A percentile compares a stretch with the other conserved stretches of the same genome.
Evolutionary conservation across 2,113 vertebrate species (phyloP).

Genomic region (Miniopterus natalensis): DNA sequence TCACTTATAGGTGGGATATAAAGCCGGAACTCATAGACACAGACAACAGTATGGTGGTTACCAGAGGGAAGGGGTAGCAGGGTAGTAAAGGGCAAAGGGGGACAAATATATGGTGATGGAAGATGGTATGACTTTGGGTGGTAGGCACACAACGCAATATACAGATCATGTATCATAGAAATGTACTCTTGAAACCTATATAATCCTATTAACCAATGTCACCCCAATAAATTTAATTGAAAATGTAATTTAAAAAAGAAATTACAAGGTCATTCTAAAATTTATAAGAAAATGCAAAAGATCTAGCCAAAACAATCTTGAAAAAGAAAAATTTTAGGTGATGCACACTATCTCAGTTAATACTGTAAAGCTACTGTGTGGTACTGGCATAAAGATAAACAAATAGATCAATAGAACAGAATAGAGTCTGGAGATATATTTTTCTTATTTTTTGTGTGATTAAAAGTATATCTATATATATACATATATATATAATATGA

Average conservation of each 20-base stretch:
- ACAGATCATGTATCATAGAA: not conserved
- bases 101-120: not conserved
- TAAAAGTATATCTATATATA: not conserved
- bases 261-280: conserved; percentile 28
- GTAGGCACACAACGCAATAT: not conserved
- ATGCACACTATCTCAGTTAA: not conserved
- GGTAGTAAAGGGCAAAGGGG: not conserved
- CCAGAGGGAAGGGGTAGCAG: not conserved
- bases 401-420: not conserved
- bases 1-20: not conserved
- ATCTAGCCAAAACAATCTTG: not conserved
- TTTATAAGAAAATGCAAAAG: conserved; percentile 17
- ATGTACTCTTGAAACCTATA: not conserved
- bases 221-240: not conserved
- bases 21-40: not conserved
- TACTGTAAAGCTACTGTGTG: not conserved
- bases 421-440: not conserved
- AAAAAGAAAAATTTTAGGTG: not conserved
- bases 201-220: not conserved
- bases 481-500: not conserved
- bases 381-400: not conserved
- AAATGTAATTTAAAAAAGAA: not conserved
- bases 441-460: not conserved
- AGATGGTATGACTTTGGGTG: not conserved
- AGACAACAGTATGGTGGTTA: not conserved